Evolutionary conservation across 2,113 vertebrate genomes (phyloP).

Genomic region (Pachypanchax playfairii): DNA sequence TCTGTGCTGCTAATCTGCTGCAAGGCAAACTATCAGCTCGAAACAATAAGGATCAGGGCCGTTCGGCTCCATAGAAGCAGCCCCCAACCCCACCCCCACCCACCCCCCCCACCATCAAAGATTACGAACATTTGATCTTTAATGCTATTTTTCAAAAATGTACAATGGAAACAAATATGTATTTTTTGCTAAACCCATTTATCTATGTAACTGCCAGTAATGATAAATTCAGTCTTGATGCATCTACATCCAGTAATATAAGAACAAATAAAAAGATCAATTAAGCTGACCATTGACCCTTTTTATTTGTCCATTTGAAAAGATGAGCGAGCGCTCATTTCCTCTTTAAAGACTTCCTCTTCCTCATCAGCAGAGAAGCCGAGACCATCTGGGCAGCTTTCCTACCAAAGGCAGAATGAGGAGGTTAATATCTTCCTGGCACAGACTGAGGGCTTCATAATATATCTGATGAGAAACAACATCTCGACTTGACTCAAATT

Average conservation of each 20-base stretch:
- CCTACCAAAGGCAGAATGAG: constrained; percentile 45
- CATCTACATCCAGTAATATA: background rate
- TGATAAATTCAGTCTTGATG: too few relatives aligned
- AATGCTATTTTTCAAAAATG: too few relatives aligned
- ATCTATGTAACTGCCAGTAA: too few relatives aligned
- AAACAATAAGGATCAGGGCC: too few relatives aligned
- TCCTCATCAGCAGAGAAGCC: constrained; percentile 33
- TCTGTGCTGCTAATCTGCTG: too few relatives aligned
- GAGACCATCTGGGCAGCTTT: constrained; percentile 52
- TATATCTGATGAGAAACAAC: constrained; percentile 46
- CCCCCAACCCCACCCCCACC: too few relatives aligned
- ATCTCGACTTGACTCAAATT: constrained; percentile 42
- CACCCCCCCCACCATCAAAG: too few relatives aligned
- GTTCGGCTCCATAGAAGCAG: too few relatives aligned
- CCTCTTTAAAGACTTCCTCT: constrained; percentile 25
- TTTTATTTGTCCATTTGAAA: constrained; percentile 25
- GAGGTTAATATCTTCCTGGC: constrained; percentile 43
- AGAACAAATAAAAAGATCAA: background rate
- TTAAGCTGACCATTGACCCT: constrained; percentile 30
- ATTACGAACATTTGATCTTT: too few relatives aligned
- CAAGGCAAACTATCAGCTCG: too few relatives aligned
- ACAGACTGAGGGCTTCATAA: constrained; percentile 30
- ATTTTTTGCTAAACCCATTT: too few relatives aligned
- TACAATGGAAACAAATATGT: too few relatives aligned
- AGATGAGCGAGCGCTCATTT: constrained; percentile 42